Evolutionary conservation across 2,888 invertebrate species (phyloP), one percentile per base, ranked within the genome.

Genomic region (Gisinianus flammeolus): DNA sequence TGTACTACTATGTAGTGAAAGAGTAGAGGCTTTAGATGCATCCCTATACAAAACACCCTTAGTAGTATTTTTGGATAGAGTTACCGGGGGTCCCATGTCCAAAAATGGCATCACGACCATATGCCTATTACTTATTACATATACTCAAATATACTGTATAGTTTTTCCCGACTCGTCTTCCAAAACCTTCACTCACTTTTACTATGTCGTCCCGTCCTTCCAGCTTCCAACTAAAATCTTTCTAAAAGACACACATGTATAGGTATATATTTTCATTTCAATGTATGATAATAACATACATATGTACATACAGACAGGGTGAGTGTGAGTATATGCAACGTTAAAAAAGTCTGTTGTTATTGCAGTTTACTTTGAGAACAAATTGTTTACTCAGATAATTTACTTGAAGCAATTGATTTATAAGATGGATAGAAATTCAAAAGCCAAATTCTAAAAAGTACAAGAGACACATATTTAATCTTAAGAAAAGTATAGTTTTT

Each of bases 91-190:
- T 30, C 86, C 90, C 89, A 90, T 91, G 90, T 90, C 91, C 91
- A 91, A 91, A 91, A 91, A 91, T 91, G 91, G 91, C 89, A 89
- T 89, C 90, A 89, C 88, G 89, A 89, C 74, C 77, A 77, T 79
- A 72, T 75, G 77, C 73, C 79, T 79, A 64, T 76, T 10, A 8
- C n/a, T n/a, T n/a, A n/a, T n/a, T n/a, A n/a, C n/a, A n/a, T 35
- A 35, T 35, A 12, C 28, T 31, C 12, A 24, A n/a, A n/a, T n/a
- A n/a, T n/a, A n/a, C 28, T 28, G 66, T 31, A 62, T 52, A 24
- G 35, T 35, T 33, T 67, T 28, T 30, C 67, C 26, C 30, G 64
- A 35, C 64, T 74, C 35, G 64, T 64, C 35, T 76, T 67, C 33
- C 33, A 31, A 64, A 56, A 56, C 76, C 67, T 31, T 64, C 33